These are phyloP conservation scores for Cinara cedri DNA, from an alignment of 2,888 invertebrate genomes.

Conservation along the genomic window DNA sequence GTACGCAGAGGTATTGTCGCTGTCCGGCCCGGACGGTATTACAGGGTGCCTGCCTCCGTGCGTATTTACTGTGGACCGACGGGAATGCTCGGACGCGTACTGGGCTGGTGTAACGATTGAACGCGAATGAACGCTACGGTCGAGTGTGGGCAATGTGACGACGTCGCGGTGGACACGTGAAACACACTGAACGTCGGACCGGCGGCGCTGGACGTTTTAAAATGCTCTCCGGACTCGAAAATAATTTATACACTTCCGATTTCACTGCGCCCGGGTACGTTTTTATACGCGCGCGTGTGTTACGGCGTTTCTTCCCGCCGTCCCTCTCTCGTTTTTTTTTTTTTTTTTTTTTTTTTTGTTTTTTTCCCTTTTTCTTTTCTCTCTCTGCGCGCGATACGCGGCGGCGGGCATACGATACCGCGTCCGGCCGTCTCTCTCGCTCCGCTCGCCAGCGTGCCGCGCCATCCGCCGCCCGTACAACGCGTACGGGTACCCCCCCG, in stretches of 20 bases:
- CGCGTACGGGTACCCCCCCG: too few species aligned
- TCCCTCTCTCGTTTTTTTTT: slow-evolving; percentile 32
- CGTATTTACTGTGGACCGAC: background rate
- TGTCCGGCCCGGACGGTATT: too few species aligned
- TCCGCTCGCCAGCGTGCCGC: too few species aligned
- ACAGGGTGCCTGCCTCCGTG: background rate
- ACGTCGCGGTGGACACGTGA: slow-evolving; percentile 19
- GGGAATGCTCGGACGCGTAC: too few species aligned
- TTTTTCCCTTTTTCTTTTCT: background rate
- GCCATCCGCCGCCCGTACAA: too few species aligned
- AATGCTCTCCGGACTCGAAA: slow-evolving; percentile 35
- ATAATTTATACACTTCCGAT: slow-evolving; percentile 48
- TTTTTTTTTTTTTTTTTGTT: background rate
- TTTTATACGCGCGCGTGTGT: background rate
- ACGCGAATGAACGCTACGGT: background rate
- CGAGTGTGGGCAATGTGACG: too few species aligned
- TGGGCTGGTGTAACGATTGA: background rate
- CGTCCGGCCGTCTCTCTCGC: too few species aligned
- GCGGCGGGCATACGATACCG: too few species aligned
- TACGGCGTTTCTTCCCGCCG: slow-evolving; percentile 44
- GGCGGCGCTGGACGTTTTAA: slow-evolving; percentile 52
- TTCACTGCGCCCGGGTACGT: slow-evolving; percentile 16
- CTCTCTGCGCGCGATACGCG: too few species aligned
- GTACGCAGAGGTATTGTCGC: too few species aligned
- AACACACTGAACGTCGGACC: slow-evolving; percentile 46